Conservation (phyloP, 1,140 invertebrate species). For the Apis florea region DNA sequence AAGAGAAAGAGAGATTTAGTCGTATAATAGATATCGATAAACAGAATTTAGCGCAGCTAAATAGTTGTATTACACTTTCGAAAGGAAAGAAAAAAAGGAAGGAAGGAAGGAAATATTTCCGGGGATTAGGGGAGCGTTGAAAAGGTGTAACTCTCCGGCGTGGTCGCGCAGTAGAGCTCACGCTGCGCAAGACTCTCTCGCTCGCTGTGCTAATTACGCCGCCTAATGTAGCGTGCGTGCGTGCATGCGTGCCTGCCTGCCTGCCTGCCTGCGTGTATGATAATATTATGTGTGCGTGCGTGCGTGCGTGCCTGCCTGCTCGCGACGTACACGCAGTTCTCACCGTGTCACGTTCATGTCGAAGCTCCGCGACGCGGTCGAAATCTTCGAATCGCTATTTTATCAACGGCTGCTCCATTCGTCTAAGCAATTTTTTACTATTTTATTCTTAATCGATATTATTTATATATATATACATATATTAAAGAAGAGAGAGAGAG, state of each 20-base stretch:
- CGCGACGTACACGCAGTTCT: slow-evolving; percentile 62
- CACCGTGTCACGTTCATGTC: slow-evolving; percentile 51
- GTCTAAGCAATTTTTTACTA: slow-evolving; percentile 23
- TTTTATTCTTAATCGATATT: slow-evolving; percentile 28
- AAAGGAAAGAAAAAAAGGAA: neutral
- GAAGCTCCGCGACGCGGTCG: slow-evolving; percentile 43
- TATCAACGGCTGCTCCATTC: slow-evolving; percentile 26
- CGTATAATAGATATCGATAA: too few relatives aligned
- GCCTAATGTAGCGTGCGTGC: slow-evolving; percentile 70
- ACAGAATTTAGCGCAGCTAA: too few relatives aligned
- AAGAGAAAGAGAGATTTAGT: too few relatives aligned
- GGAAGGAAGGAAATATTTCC: slow-evolving; percentile 33
- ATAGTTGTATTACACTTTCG: too few relatives aligned
- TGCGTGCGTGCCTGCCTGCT: slow-evolving; percentile 60
- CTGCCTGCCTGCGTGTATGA: slow-evolving; percentile 58
- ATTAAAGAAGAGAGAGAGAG: too few relatives aligned
- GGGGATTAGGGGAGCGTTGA: slow-evolving; percentile 14
- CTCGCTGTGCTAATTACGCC: slow-evolving; percentile 72
- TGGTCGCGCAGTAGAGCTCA: slow-evolving; percentile 59
- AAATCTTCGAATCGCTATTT: slow-evolving; percentile 29
- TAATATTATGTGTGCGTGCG: slow-evolving; percentile 59
- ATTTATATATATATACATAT: slow-evolving; percentile 3
- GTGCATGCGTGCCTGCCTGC: slow-evolving; percentile 59
- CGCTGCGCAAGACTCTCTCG: slow-evolving; percentile 65
- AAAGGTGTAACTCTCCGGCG: slow-evolving; percentile 37